phyloP scores from a whole-genome alignment of 2,888 invertebrate species.

The Pocota personata region DNA sequence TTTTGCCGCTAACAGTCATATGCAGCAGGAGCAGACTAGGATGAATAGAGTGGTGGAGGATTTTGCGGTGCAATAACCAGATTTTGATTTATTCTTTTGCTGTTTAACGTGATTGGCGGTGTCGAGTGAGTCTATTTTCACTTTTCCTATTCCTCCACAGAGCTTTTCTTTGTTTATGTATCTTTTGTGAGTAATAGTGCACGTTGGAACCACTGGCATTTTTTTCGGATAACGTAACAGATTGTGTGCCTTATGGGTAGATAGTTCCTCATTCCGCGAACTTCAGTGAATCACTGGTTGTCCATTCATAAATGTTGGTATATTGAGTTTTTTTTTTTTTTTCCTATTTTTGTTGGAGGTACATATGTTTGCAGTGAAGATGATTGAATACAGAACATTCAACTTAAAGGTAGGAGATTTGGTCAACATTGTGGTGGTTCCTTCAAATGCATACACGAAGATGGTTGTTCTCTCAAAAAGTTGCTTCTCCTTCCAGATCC shows the following conservation, averaged over 20 bases:
- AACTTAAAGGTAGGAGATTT: too few relatives aligned
- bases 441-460: too few relatives aligned
- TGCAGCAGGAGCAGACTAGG: constrained; percentile 20
- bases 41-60: constrained; percentile 1
- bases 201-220: constrained; percentile 35
- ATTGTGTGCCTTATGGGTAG: constrained; percentile 45
- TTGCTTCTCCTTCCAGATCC: too few relatives aligned
- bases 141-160: constrained; percentile 39
- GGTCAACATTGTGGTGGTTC: too few relatives aligned
- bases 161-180: constrained; percentile 69
- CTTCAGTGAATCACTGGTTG: constrained; percentile 57
- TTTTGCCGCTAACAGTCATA: not conserved
- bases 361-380: too few relatives aligned
- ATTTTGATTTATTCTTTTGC: constrained; percentile 72
- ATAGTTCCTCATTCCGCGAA: constrained; percentile 70
- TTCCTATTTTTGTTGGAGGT: not conserved
- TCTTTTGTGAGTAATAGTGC: constrained; percentile 69
- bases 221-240: constrained; percentile 60
- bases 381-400: too few relatives aligned
- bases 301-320: constrained; percentile 63
- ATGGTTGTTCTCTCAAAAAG: too few relatives aligned
- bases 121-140: constrained; percentile 72
- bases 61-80: constrained; percentile 48
- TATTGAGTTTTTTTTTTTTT: not conserved
- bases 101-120: constrained; percentile 69